Evolutionary conservation across 2,797 vertebrate species (phyloP).

Genomic region (Myoxocephalus aenaeus): DNA sequence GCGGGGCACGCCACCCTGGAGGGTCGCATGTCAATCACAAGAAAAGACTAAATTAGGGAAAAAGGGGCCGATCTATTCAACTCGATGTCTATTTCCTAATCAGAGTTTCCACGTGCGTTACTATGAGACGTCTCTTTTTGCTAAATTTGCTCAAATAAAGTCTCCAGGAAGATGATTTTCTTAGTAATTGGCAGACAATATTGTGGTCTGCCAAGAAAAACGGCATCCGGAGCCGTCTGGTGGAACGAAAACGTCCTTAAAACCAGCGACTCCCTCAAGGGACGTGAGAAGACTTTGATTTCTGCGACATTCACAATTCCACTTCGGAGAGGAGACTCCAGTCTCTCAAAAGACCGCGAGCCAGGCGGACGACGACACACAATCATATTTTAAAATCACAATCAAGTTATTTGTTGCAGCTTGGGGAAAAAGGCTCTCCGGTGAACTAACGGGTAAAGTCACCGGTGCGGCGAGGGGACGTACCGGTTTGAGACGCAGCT

Average conservation of each 20-base stretch:
- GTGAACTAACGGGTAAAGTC: background rate
- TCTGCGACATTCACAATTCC: too few relatives aligned
- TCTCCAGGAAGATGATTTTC: background rate
- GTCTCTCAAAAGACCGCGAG: too few relatives aligned
- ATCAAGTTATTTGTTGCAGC: background rate
- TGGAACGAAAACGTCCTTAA: too few relatives aligned
- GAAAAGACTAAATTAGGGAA: too few relatives aligned
- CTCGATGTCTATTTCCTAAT: background rate
- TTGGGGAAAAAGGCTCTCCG: background rate
- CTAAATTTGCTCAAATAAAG: background rate
- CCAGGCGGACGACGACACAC: too few relatives aligned
- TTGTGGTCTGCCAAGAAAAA: background rate
- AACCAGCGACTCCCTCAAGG: too few relatives aligned
- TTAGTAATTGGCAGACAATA: background rate
- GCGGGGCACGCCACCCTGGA: background rate
- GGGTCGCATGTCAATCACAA: background rate
- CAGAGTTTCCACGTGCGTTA: background rate
- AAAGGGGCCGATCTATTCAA: too few relatives aligned
- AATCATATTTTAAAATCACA: too few relatives aligned
- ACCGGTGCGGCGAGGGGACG: background rate
- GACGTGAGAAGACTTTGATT: background rate
- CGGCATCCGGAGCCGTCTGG: too few relatives aligned
- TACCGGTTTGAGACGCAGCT: conserved; percentile 89
- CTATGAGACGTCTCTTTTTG: background rate
- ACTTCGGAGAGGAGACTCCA: too few relatives aligned